Evolutionary conservation across 2,113 vertebrate genomes (phyloP).

Genomic region (Eira barbara): DNA sequence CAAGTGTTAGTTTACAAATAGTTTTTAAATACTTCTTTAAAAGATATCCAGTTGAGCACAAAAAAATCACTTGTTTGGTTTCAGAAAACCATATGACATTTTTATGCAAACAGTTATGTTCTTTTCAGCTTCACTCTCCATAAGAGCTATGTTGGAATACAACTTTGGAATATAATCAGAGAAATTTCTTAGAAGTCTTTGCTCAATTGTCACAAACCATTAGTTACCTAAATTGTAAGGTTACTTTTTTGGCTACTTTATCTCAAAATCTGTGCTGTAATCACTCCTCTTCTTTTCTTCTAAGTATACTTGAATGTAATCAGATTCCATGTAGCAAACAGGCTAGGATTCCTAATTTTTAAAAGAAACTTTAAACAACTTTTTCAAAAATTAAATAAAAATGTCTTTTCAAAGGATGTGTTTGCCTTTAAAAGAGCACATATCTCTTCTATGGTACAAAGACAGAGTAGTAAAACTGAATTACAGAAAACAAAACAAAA

Average conservation of each 20-base stretch:
- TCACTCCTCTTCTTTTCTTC: not conserved
- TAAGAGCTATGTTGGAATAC: not conserved
- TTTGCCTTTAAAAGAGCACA: constrained; percentile 8
- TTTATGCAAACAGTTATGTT: not conserved
- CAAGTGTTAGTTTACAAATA: not conserved
- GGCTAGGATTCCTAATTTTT: not conserved
- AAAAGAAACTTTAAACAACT: constrained; percentile 11
- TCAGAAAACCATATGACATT: not conserved
- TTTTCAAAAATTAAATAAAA: constrained; percentile 20
- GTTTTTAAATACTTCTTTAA: not conserved
- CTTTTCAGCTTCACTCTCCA: not conserved
- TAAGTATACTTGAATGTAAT: not conserved
- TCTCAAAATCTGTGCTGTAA: not conserved
- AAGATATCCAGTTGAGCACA: not conserved
- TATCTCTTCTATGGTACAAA: not conserved
- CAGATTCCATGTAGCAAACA: not conserved
- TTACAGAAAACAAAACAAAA: not conserved
- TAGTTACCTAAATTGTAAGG: not conserved
- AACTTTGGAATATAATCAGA: not conserved
- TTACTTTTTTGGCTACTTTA: not conserved
- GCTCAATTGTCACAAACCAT: not conserved
- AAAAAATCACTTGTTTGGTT: not conserved
- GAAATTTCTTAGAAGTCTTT: not conserved
- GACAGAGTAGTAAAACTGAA: not conserved
- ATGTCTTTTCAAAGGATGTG: not conserved